phyloP scores from a whole-genome alignment of 2,113 vertebrate genomes.

The Saguinus imperator region DNA sequence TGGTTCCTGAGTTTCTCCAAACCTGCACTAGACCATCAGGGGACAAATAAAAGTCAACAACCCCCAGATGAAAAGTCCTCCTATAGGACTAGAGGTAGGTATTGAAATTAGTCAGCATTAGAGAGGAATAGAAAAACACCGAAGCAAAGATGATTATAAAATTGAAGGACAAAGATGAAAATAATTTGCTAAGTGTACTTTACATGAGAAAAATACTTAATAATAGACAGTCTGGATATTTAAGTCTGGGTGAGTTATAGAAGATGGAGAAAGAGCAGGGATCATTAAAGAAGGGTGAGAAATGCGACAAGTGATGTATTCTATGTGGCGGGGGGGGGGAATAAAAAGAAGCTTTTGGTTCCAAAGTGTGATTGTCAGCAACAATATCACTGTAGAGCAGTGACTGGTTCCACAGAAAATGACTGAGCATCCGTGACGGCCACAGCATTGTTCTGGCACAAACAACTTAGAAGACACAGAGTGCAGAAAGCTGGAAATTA shows the following conservation, averaged over 20 bases:
- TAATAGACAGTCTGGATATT: not conserved
- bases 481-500: not conserved
- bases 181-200: no score
- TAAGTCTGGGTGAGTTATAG: no score
- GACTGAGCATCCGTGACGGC: accelerated
- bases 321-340: no score
- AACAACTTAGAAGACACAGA: not conserved
- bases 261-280: not conserved
- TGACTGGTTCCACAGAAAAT: not conserved
- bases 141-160: not conserved
- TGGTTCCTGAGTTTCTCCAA: not conserved
- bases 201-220: no score
- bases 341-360: not conserved
- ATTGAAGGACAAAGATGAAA: not conserved
- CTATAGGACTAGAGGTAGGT: no score
- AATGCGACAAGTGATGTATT: not conserved
- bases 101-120: not conserved
- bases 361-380: not conserved
- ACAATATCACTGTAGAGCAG: not conserved
- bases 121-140: not conserved
- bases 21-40: not conserved
- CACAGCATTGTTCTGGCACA: not conserved
- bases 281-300: no score
- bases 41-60: not conserved
- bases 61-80: not conserved